A percentile compares a stretch with the other conserved stretches of the same genome.
Evolutionary conservation across 1,140 invertebrate species (phyloP).

Genomic region (Chionoecetes opilio): DNA sequence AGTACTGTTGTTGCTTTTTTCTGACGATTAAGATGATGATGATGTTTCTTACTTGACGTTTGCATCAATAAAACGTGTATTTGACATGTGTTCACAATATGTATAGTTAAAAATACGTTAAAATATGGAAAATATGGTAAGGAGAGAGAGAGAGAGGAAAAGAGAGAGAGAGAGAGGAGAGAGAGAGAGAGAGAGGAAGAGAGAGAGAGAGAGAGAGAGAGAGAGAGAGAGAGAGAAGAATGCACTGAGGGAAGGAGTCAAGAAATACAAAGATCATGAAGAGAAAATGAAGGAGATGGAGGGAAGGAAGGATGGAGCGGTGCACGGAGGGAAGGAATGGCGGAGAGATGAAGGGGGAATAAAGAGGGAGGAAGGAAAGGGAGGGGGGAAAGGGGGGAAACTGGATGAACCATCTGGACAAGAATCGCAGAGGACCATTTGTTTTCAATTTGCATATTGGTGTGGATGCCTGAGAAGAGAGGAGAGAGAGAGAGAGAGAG

Average conservation of each 20-base stretch:
- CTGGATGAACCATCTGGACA: not conserved
- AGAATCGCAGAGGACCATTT: conserved; percentile 4
- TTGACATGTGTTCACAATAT: too few species aligned
- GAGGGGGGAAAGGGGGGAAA: not conserved
- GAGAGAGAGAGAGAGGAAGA: not conserved
- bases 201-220: not conserved
- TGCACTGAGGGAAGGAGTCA: too few species aligned
- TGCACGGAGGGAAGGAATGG: not conserved
- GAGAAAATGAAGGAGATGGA: not conserved
- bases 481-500: not conserved
- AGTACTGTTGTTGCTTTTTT: too few species aligned
- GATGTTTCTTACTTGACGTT: too few species aligned
- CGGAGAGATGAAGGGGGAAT: too few species aligned
- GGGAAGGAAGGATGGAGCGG: not conserved
- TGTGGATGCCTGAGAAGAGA: not conserved
- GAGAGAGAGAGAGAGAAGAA: not conserved
- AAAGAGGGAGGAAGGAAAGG: not conserved
- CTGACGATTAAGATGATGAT: too few species aligned
- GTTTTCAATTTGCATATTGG: conserved; percentile 42
- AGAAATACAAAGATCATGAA: too few species aligned
- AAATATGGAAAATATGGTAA: too few species aligned
- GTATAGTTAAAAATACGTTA: too few species aligned
- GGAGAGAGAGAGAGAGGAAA: too few species aligned
- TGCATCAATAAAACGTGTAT: too few species aligned
- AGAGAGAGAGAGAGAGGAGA: not conserved